Conservation (phyloP, 2,797 vertebrate species). For the Eremophila alpestris region DNA sequence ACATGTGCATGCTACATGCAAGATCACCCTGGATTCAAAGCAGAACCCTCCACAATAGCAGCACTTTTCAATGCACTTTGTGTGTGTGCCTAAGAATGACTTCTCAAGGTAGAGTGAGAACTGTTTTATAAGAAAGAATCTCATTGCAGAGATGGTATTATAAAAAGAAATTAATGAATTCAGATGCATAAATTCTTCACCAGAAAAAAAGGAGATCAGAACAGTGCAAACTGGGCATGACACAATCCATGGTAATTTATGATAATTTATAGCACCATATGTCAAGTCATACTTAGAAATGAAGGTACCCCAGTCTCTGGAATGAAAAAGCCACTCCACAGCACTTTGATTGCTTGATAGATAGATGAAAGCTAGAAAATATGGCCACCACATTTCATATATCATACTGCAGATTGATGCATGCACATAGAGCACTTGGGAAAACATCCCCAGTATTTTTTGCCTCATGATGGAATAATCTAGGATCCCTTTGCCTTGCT, state of each 20-base stretch:
- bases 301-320: neutral
- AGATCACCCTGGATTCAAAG: neutral
- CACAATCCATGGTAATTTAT: neutral
- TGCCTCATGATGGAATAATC: neutral
- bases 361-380: neutral
- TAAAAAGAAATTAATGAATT: neutral
- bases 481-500: neutral
- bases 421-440: neutral
- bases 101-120: neutral
- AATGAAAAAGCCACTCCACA: neutral
- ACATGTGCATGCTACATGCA: neutral
- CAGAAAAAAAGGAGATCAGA: neutral
- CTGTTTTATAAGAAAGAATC: neutral
- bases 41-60: neutral
- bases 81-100: accelerated
- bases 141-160: neutral
- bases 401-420: neutral
- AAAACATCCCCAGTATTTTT: neutral
- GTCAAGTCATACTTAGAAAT: neutral
- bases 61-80: accelerated
- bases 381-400: neutral
- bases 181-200: neutral
- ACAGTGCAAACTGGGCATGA: neutral
- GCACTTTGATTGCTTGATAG: neutral
- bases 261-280: neutral